phyloP scores from a whole-genome alignment of 2,797 vertebrate species.

The Aeoliscus strigatus region DNA sequence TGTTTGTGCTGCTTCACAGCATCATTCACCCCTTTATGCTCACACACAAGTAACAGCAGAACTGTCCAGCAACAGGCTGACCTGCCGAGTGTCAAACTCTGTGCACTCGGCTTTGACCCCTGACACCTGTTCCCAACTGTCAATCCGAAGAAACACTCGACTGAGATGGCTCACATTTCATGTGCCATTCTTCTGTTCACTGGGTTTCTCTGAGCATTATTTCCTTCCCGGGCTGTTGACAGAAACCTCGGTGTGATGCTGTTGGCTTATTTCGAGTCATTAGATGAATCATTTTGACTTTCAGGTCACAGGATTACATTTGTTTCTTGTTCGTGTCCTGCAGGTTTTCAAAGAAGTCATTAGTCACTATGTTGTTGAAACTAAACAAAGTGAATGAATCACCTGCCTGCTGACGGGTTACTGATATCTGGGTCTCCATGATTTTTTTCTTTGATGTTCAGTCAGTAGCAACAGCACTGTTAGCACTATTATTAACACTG shows the following conservation, averaged over 20 bases:
- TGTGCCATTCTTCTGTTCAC: not conserved
- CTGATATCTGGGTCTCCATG: conserved; percentile 23
- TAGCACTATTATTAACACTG: too few relatives aligned
- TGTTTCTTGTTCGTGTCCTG: conserved; percentile 15
- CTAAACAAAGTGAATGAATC: conserved; percentile 39
- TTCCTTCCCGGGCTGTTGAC: conserved; percentile 8
- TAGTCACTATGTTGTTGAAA: conserved; percentile 29
- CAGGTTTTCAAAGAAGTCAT: conserved; percentile 44
- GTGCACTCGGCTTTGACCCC: too few relatives aligned
- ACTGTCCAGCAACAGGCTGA: too few relatives aligned
- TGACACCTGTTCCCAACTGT: too few relatives aligned
- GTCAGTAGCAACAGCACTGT: too few relatives aligned
- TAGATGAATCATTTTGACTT: conserved; percentile 46
- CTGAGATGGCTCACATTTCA: too few relatives aligned
- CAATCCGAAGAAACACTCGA: too few relatives aligned
- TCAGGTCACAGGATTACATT: conserved; percentile 32
- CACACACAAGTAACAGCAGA: too few relatives aligned
- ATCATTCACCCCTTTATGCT: too few relatives aligned
- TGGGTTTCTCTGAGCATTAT: conserved; percentile 5
- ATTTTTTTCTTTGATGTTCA: conserved; percentile 11
- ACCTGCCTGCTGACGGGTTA: conserved; percentile 27
- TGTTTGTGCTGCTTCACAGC: too few relatives aligned
- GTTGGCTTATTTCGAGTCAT: conserved; percentile 33
- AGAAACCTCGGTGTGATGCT: conserved; percentile 22
- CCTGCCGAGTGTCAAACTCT: too few relatives aligned